These are phyloP conservation scores for Henricia sp. DNA, from an alignment of 53 echinoderm and acorn worm genomes.

Conservation along the genomic window DNA sequence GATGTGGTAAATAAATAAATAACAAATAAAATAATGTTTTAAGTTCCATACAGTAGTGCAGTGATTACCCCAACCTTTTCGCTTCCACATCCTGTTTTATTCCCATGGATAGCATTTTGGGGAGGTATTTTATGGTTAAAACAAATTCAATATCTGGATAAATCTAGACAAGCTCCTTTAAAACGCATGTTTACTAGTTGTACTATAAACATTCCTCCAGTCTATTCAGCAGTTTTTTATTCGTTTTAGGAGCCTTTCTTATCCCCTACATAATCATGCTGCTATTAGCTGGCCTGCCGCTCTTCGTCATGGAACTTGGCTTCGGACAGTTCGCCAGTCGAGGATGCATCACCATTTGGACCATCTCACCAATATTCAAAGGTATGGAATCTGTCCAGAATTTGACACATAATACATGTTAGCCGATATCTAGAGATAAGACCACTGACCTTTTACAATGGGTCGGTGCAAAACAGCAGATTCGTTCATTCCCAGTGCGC, in stretches of 20 bases:
- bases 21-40: too few relatives aligned
- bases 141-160: neutral
- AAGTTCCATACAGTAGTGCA: too few relatives aligned
- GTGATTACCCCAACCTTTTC: neutral
- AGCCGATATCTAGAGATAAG: too few relatives aligned
- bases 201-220: neutral
- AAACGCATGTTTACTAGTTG: neutral
- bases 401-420: too few relatives aligned
- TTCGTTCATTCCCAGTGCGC: too few relatives aligned
- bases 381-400: too few relatives aligned
- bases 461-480: too few relatives aligned
- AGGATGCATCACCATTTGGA: constrained; percentile 85
- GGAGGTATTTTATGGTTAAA: neutral
- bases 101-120: too few relatives aligned
- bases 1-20: too few relatives aligned
- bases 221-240: neutral
- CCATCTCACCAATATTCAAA: constrained; percentile 87
- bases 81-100: neutral
- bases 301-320: constrained; percentile 93
- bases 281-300: constrained; percentile 80
- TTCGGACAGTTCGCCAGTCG: constrained; percentile 96
- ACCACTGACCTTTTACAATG: too few relatives aligned
- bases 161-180: too few relatives aligned
- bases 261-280: constrained; percentile 92
- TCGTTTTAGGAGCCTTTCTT: constrained; percentile 79